Percentiles rank a stretch among this genome's conserved stretches.
These are phyloP conservation scores for Amphipoea oculea DNA, from an alignment of 2,888 invertebrate species.

Conservation along the genomic window DNA sequence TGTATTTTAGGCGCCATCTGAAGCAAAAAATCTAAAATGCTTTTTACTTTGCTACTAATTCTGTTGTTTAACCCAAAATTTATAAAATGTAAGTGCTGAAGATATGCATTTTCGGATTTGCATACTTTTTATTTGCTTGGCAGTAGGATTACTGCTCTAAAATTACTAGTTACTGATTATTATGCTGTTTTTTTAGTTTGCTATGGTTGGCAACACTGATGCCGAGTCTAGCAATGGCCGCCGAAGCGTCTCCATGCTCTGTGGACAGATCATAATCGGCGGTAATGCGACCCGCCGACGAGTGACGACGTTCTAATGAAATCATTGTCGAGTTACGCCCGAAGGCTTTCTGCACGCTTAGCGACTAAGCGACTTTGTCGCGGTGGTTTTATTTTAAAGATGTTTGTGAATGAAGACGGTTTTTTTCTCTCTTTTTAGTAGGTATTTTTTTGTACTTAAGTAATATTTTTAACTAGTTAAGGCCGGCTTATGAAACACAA, in stretches of 20 bases:
- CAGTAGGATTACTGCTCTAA: neutral
- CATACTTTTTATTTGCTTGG: neutral
- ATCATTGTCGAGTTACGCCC: slow-evolving; percentile 65
- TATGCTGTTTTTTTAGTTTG: neutral
- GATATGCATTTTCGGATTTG: neutral
- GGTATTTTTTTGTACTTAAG: neutral
- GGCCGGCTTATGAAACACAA: no score
- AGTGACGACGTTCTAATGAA: slow-evolving; percentile 61
- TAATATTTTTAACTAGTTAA: neutral
- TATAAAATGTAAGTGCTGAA: neutral
- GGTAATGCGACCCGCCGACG: slow-evolving; percentile 61
- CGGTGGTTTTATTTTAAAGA: neutral
- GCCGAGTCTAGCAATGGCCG: neutral
- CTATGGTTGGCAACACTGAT: neutral
- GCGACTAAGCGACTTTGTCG: slow-evolving; percentile 40
- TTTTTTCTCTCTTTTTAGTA: neutral
- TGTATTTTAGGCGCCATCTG: neutral
- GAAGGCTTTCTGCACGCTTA: slow-evolving; percentile 47
- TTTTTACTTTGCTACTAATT: neutral
- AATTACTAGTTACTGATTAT: neutral
- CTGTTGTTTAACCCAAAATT: neutral
- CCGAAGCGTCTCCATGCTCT: neutral
- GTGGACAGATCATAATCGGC: slow-evolving; percentile 59
- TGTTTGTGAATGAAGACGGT: slow-evolving; percentile 8
- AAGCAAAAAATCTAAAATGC: neutral